Base-by-base conservation (phyloP, 2,797 vertebrate species). In the Pseudochromis fuscus region DNA sequence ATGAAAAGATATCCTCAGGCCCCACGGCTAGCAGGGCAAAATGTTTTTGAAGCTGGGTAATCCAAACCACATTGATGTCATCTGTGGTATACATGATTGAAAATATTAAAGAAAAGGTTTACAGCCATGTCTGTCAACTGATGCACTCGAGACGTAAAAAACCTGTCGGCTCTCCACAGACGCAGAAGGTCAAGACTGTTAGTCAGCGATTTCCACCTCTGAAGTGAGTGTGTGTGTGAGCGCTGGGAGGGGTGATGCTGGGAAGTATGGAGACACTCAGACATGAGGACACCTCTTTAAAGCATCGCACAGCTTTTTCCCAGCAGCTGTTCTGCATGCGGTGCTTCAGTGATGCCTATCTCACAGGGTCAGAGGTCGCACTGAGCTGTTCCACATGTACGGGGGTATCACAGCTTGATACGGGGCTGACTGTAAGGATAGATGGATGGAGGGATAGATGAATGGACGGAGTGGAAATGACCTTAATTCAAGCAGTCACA, bases 311-410 rank as follows among this genome's bases (percentile, higher is more conserved):
- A 72, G 35, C 25, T 3, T 68, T 27, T n/a, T 67, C 57, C 55
- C 48, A 80, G 65, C 82, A 87, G 81, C 73, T 85, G 87, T 42
- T 76, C 51, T 66, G 50, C 64, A 84, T 67, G 53, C 40, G 49
- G 46, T 52, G 59, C 60, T 62, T 46, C 15, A 65, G 52, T 0
- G 38, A 78, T 74, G 45, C 42, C 40, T 0, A 62, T 87, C 67
- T 66, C 77, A 44, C 21, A 28, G 61, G 80, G 83, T 83, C 83
- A 87, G 45, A 77, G 83, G 81, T 73, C 52, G 63, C 56, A 73
- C 51, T 30, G 37, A 78, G 67, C 71, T 72, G 48, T 75, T 75
- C 53, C 67, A 79, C 44, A 75, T 50, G 75, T 69, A 59, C 53
- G 63, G 66, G 52, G 75, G 61, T 38, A 55, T 64, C 67, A 66